phyloP scores from a whole-genome alignment of 1,140 invertebrate genomes.

The Anagrus nilaparvatae region DNA sequence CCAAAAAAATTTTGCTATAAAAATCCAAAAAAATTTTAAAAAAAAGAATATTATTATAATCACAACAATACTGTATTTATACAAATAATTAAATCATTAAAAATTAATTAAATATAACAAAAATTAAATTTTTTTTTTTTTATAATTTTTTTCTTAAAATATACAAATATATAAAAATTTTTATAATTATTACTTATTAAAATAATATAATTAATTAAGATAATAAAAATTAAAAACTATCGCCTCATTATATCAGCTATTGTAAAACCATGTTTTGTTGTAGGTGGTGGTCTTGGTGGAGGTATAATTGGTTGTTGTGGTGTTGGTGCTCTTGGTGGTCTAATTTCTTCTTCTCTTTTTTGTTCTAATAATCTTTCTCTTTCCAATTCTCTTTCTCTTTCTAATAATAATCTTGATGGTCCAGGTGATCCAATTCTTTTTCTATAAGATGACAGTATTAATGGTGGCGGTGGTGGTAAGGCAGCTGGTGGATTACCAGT shows the following conservation, averaged over 20 bases:
- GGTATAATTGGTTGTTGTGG: too few species aligned
- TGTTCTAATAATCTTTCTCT: slow-evolving; percentile 26
- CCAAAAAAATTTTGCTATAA: not conserved
- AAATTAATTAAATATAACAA: too few species aligned
- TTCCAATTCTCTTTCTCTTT: slow-evolving; percentile 33
- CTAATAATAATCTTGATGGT: slow-evolving; percentile 32
- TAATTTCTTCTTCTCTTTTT: slow-evolving; percentile 29
- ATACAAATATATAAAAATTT: too few species aligned
- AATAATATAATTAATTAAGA: too few species aligned
- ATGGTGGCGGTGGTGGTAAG: slow-evolving; percentile 40
- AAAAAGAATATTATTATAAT: too few species aligned
- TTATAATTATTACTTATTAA: too few species aligned
- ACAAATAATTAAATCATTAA: too few species aligned
- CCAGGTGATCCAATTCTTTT: slow-evolving; percentile 36
- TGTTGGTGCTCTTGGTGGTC: slow-evolving; percentile 29
- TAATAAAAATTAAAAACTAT: slow-evolving; percentile 23
- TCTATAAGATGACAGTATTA: slow-evolving; percentile 36
- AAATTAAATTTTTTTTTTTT: too few species aligned
- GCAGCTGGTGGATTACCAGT: slow-evolving; percentile 40
- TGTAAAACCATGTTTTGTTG: slow-evolving; percentile 38
- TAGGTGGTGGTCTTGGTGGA: slow-evolving; percentile 33
- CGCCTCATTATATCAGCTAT: slow-evolving; percentile 42
- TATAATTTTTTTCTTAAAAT: too few species aligned
- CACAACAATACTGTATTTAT: not conserved
- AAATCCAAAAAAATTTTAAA: not conserved